These are phyloP conservation scores for Alexandromys fortis DNA, from an alignment of 2,113 vertebrate species.

Conservation along the genomic window DNA sequence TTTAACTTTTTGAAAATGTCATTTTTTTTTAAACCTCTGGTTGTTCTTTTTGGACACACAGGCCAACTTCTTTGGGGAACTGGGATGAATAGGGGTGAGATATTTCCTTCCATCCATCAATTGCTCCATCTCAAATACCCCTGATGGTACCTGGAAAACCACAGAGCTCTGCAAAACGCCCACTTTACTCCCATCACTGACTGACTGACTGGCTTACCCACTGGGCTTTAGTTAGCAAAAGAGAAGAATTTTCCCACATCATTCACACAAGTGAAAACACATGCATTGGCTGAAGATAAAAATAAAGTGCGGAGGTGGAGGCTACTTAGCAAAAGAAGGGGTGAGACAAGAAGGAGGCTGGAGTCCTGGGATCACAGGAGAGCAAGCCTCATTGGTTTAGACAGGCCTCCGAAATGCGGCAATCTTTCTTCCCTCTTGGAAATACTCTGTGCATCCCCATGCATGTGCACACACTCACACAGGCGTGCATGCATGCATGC, in stretches of 20 bases:
- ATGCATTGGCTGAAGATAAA: conserved; percentile 78
- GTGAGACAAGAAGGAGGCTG: conserved; percentile 41
- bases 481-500: background rate
- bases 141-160: conserved; percentile 85
- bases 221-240: conserved; percentile 85
- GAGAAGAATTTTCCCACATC: conserved; percentile 77
- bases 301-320: conserved; percentile 72
- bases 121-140: conserved; percentile 78
- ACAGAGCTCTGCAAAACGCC: conserved; percentile 78
- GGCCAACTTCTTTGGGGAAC: conserved; percentile 84
- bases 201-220: conserved; percentile 82
- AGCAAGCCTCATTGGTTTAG: background rate
- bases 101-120: conserved; percentile 82
- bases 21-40: conserved; percentile 85
- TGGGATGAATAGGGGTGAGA: conserved; percentile 81
- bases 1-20: conserved; percentile 83
- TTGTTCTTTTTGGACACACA: conserved; percentile 83
- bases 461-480: background rate
- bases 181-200: conserved; percentile 84
- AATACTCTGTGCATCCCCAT: too few relatives aligned
- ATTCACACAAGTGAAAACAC: conserved; percentile 80
- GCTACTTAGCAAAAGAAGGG: conserved; percentile 52
- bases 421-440: background rate
- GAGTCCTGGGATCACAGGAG: background rate
- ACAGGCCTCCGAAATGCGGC: background rate